Base-by-base conservation (phyloP, 2,888 invertebrate genomes). In the Andrena camellia region DNA sequence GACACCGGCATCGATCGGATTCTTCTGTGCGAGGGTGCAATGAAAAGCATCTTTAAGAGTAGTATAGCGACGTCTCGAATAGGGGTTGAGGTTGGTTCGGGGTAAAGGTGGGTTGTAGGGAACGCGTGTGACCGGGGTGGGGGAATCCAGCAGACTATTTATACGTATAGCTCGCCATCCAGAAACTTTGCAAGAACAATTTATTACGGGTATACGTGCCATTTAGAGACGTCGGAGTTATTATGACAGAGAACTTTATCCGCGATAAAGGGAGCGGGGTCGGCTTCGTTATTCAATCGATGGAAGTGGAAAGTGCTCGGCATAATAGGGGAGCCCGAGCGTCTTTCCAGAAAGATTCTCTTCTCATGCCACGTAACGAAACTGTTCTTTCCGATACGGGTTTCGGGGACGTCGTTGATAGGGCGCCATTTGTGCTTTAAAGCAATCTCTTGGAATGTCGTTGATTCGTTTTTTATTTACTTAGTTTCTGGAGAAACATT, bases 181-280 rank as follows among this genome's bases (percentile, higher is more conserved):
- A 87, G 90, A 90, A 92, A 92, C 90, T 91, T 92, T 88, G 89
- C 88, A 87, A 91, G 90, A 92, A 92, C 91, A 91, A 92, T 92
- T 92, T 92, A 91, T 92, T 90, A 91, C 90, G 92, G 89, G 91
- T 92, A 92, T 92, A 91, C 90, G 91, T 91, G 88, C 90, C 90
- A 90, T 92, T 92, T 92, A 90, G 89, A 87, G 89, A 89, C 89
- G 88, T 88, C 82, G 77, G 91, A 92, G 91, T 92, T 92, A 92
- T 92, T 91, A 92, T 90, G 91, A 91, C 90, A 87, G 87, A 88
- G 89, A 92, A 92, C 86, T 91, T 92, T 92, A 92, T 91, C 89
- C 81, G 85, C 81, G 85, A 86, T 87, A 81, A 81, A 75, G 86
- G 83, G 85, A 80, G 77, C 57, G 70, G 29, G 64, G 70, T 72